A percentile compares a stretch with the other conserved stretches of the same genome.
Conservation (phyloP, 2,113 vertebrate genomes). For the Saguinus midas region DNA sequence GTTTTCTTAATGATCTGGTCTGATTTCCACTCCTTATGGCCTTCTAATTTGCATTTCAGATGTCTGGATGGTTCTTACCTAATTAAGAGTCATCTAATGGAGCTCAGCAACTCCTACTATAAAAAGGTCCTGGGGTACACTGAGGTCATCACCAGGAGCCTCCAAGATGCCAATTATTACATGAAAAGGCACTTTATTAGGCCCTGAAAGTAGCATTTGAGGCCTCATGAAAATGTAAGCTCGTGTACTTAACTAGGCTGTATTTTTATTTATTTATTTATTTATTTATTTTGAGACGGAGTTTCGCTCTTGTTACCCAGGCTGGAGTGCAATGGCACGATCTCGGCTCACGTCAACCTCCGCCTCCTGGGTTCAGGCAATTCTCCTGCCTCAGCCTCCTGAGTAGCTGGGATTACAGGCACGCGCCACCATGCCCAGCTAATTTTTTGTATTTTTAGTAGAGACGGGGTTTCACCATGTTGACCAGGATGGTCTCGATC, state of each 20-base stretch:
- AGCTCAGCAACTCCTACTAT: not conserved
- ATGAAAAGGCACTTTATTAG: not conserved
- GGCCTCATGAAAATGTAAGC: not conserved
- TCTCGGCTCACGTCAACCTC: no score
- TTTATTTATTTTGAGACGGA: no score
- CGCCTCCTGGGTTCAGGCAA: no score
- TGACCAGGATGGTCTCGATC: no score
- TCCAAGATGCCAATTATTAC: constrained; percentile 24
- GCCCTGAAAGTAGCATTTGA: not conserved
- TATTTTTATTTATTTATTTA: no score
- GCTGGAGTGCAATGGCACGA: no score
- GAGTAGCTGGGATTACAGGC: no score
- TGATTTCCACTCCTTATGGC: not conserved
- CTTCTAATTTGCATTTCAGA: constrained; percentile 59
- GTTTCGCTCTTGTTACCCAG: no score
- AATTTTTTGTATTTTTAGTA: no score
- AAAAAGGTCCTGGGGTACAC: not conserved
- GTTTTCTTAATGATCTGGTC: constrained; percentile 4
- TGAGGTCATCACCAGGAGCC: not conserved
- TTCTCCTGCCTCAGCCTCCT: no score
- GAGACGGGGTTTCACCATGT: no score
- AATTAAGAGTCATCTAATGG: constrained; percentile 45
- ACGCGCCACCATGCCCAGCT: no score
- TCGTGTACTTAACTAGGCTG: accelerated
- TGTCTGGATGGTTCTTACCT: constrained; percentile 16